Evolutionary conservation across 2,888 invertebrate species (phyloP), one percentile per base, ranked within the genome.

Genomic region (Drosophila recens): DNA sequence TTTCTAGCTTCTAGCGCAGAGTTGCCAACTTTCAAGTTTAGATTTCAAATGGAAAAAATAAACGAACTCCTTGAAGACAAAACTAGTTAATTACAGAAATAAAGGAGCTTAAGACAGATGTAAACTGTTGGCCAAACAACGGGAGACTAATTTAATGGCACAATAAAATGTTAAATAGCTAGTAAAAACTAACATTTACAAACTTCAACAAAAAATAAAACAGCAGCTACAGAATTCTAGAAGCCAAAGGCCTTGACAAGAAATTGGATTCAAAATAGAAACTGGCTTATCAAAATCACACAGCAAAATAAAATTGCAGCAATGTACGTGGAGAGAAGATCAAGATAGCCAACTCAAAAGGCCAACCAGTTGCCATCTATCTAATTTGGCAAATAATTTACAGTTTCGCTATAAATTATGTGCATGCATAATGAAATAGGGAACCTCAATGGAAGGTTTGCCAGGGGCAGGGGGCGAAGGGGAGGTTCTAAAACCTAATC

Each of bases 351-450:
- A 3, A 42, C 20, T 33, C 36, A 38, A 81, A 83, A 71, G 70
- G 72, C 64, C 53, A 79, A 66, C 84, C 61, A 78, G 67, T 72
- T 67, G 68, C 62, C 67, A 66, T 69, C 53, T 49, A 75, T 67
- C 72, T 67, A 64, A 71, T 86, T 77, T 63, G 74, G 46, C 67
- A 68, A 72, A 61, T 80, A 77, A 80, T 87, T 82, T 82, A 82
- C 77, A 80, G 74, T 77, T 69, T 67, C 48, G 46, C 54, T 23
- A 66, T 80, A 87, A 82, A 84, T 81, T 84, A 82, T 82, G 84
- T 46, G 79, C 85, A 87, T 82, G 75, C 66, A 78, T 87, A 87
- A 70, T 76, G 13, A 58, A 65, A 67, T 51, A 43, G 30, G 17
- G 51, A 53, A 42, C 20, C 46, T 56, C 48, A 69, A 63, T 69